These are phyloP conservation scores for Eupithecia abbreviata DNA, from an alignment of 2,888 invertebrate species.

Conservation along the genomic window DNA sequence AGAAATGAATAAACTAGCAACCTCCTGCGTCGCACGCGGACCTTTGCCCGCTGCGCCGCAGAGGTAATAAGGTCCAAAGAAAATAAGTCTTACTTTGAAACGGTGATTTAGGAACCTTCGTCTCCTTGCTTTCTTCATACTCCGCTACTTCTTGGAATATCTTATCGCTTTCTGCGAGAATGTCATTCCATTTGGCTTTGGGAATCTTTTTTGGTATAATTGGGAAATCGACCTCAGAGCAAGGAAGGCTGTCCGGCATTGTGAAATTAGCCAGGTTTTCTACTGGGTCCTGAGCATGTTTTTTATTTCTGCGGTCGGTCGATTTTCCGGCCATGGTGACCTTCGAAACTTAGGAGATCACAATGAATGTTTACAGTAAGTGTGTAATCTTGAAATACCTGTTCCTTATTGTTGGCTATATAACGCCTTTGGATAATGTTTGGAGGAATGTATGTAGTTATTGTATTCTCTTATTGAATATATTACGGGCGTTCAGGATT, in stretches of 20 bases:
- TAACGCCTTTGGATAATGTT: not conserved
- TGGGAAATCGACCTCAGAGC: constrained; percentile 74
- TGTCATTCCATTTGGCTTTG: constrained; percentile 66
- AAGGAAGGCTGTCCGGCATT: constrained; percentile 71
- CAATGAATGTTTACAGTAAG: not conserved
- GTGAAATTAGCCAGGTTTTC: constrained; percentile 62
- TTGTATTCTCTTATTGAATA: too few relatives aligned
- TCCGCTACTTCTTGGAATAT: constrained; percentile 59
- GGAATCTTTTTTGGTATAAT: constrained; percentile 53
- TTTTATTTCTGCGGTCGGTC: constrained; percentile 67
- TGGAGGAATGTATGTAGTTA: not conserved
- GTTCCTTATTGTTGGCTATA: not conserved
- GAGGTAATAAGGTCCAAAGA: not conserved
- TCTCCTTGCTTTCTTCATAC: constrained; percentile 57
- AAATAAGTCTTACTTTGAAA: constrained; percentile 62
- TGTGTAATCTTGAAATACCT: not conserved
- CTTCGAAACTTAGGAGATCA: not conserved
- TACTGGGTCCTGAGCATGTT: constrained; percentile 57
- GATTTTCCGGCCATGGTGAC: constrained; percentile 56
- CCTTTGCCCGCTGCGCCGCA: not conserved
- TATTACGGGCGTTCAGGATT: too few relatives aligned
- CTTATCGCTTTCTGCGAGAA: constrained; percentile 63
- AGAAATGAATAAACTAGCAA: too few relatives aligned
- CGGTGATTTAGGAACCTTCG: constrained; percentile 55
- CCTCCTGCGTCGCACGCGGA: too few relatives aligned